These are phyloP conservation scores for Neuroterus valhalla DNA, from an alignment of 1,140 invertebrate species.

Conservation along the genomic window DNA sequence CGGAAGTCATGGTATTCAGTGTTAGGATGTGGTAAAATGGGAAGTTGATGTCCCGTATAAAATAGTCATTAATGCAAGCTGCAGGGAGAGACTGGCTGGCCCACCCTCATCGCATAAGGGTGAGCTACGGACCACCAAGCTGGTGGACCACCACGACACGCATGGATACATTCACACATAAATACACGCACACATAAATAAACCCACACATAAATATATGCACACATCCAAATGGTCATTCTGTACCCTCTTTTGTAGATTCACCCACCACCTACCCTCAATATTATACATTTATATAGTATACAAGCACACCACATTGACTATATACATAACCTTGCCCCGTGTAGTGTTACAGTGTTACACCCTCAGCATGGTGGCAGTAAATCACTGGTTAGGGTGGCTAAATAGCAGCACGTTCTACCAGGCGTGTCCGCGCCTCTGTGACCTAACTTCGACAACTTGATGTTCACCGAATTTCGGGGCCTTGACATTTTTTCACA, in stretches of 20 bases:
- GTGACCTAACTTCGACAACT: slow-evolving; percentile 46
- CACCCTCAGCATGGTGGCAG: slow-evolving; percentile 46
- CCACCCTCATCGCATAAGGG: slow-evolving; percentile 40
- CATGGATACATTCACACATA: slow-evolving; percentile 57
- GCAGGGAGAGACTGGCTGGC: slow-evolving; percentile 34
- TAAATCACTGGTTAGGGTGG: slow-evolving; percentile 73
- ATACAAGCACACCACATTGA: slow-evolving; percentile 56
- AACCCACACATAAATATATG: slow-evolving; percentile 54
- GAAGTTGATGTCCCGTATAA: slow-evolving; percentile 44
- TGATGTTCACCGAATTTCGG: slow-evolving; percentile 22
- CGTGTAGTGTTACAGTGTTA: slow-evolving; percentile 5
- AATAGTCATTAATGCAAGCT: slow-evolving; percentile 62
- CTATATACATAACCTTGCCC: slow-evolving; percentile 40
- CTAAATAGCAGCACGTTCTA: slow-evolving; percentile 66
- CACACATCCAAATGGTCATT: slow-evolving; percentile 7
- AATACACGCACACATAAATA: no score
- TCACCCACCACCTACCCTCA: slow-evolving; percentile 49
- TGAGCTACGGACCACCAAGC: slow-evolving; percentile 60
- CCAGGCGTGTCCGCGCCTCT: slow-evolving; percentile 56
- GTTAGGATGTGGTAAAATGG: not conserved
- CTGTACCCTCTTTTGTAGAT: slow-evolving; percentile 44
- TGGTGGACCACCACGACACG: slow-evolving; percentile 56
- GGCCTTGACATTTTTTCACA: slow-evolving; percentile 29
- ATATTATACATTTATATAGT: slow-evolving; percentile 56
- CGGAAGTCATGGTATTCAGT: slow-evolving; percentile 24